Evolutionary conservation across 1,140 invertebrate species (phyloP).

Genomic region (Rhagoletis pomonella): DNA sequence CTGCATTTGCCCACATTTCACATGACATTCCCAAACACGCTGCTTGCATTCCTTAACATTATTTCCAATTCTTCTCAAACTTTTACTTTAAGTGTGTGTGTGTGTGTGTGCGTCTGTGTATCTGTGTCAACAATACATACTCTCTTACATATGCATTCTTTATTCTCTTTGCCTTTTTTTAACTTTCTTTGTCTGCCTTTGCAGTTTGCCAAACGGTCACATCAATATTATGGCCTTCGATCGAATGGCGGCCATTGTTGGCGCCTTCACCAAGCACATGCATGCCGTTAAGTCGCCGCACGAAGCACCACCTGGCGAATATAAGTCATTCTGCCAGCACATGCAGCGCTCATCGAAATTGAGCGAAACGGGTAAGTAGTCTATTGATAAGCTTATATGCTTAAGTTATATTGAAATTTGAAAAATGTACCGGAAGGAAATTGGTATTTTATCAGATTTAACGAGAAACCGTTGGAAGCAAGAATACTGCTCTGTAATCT

Average conservation of each 20-base stretch:
- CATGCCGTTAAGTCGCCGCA: conserved; percentile 62
- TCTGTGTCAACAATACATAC: neutral
- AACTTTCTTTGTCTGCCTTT: conserved; percentile 53
- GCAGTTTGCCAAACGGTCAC: conserved; percentile 71
- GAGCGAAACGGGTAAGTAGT: conserved; percentile 69
- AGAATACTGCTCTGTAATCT: too few species aligned
- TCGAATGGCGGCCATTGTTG: conserved; percentile 72
- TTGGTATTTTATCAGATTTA: neutral
- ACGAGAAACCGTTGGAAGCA: neutral
- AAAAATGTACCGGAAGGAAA: neutral
- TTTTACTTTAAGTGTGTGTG: neutral
- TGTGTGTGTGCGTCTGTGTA: neutral
- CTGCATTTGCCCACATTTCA: conserved; percentile 4
- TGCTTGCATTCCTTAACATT: conserved; percentile 13
- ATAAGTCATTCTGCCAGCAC: conserved; percentile 68
- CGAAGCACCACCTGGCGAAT: conserved; percentile 66
- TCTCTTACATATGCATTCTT: neutral
- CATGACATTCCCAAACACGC: neutral
- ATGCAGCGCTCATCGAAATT: conserved; percentile 70
- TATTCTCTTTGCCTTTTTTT: conserved; percentile 3
- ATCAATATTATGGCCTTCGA: conserved; percentile 73
- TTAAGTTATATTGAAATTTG: neutral
- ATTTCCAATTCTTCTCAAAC: neutral
- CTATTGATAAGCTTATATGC: neutral
- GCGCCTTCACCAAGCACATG: conserved; percentile 72